phyloP scores from a whole-genome alignment of 2,797 vertebrate genomes.

The Xenentodon cancila region DNA sequence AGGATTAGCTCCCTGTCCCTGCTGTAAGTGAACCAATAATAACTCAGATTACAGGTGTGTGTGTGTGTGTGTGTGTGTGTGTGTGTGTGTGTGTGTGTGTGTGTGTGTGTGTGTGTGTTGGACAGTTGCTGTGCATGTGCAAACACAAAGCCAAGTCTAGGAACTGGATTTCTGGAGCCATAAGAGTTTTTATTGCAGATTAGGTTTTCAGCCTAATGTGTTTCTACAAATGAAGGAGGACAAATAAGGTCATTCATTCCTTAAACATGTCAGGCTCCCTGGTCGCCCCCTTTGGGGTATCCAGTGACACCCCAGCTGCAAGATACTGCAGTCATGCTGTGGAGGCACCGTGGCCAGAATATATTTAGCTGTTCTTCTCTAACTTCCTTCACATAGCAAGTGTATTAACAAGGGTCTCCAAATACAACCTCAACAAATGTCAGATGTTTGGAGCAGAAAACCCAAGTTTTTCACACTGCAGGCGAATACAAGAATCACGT shows the following conservation, averaged over 20 bases:
- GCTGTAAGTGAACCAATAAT: constrained; percentile 82
- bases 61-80: constrained; percentile 3
- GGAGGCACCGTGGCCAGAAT: constrained; percentile 53
- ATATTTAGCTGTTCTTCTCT: constrained; percentile 81
- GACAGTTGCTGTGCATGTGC: constrained; percentile 36
- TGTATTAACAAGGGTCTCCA: constrained; percentile 29
- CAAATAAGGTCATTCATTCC: constrained; percentile 40
- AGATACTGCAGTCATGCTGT: constrained; percentile 52
- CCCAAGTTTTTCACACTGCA: no score
- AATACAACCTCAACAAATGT: constrained; percentile 20
- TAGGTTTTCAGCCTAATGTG: constrained; percentile 5
- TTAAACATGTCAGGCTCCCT: constrained; percentile 35
- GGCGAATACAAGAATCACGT: no score
- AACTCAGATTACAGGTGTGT: constrained; percentile 74
- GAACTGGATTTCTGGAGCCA: constrained; percentile 4
- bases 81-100: no score
- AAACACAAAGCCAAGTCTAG: constrained; percentile 18
- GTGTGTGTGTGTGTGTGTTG: constrained; percentile 29
- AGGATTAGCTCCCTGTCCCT: constrained; percentile 71
- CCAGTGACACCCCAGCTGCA: constrained; percentile 65
- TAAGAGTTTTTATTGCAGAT: constrained; percentile 40
- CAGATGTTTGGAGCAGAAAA: background rate
- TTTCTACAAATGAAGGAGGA: constrained; percentile 31
- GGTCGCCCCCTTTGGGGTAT: constrained; percentile 50
- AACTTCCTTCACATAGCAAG: constrained; percentile 73